Conservation (phyloP, 2,888 invertebrate genomes). For the Tipula vernalis region DNA sequence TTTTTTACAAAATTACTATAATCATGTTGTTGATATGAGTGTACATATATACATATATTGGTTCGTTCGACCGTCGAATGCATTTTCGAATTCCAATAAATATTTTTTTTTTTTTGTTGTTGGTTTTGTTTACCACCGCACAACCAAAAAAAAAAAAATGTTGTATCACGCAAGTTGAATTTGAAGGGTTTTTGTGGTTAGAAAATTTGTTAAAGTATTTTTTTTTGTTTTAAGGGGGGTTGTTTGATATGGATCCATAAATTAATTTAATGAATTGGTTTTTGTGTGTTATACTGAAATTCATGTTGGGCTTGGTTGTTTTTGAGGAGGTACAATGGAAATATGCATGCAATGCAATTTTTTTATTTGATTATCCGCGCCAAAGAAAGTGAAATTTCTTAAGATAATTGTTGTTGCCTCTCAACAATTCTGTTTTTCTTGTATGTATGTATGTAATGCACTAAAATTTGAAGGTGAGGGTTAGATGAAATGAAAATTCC, state of each 20-base stretch:
- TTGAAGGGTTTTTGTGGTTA: not conserved
- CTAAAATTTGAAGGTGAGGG: not conserved
- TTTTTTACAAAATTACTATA: not conserved
- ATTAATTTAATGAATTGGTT: not conserved
- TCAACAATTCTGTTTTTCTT: not conserved
- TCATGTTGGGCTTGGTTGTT: not conserved
- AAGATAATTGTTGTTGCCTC: not conserved
- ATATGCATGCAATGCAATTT: not conserved
- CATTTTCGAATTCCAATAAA: slow-evolving; percentile 4
- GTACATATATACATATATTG: not conserved
- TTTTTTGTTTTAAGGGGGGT: not conserved
- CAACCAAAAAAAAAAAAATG: not conserved
- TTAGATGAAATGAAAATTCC: not conserved
- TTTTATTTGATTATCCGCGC: not conserved
- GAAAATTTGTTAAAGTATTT: not conserved
- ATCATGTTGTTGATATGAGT: not conserved
- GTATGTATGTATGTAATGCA: not conserved
- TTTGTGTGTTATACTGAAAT: not conserved
- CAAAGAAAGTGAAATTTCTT: not conserved
- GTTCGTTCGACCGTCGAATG: not conserved
- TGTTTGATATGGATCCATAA: not conserved
- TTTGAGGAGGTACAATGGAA: not conserved
- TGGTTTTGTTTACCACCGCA: not conserved
- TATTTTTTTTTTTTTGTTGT: not conserved
- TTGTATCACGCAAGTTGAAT: not conserved